Base-by-base conservation (phyloP, 2,797 vertebrate genomes). In the Neopelma chrysocephalum region DNA sequence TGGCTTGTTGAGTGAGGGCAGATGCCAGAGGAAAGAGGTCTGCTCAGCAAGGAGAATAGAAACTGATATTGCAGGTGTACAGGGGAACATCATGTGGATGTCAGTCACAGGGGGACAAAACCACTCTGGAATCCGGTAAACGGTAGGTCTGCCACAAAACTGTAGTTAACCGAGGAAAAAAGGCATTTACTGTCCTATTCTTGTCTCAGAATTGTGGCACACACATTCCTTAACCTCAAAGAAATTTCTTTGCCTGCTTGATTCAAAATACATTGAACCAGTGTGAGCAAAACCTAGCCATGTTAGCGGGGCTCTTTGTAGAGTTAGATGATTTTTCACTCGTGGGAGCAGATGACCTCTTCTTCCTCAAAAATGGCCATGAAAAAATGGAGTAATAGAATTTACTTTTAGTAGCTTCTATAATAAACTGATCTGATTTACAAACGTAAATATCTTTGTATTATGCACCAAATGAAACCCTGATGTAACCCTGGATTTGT, bases 151-250 rank as follows among this genome's bases (percentile, higher is more conserved):
- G 64, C 45, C 64, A 25, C 19, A 45, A 15, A 45, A 7, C n/a
- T 21, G 38, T 29, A 47, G 7, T 31, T 53, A 51, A 45, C 8
- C 66, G 32, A 54, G n/a, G 32, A 47, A 40, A 15, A 8, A 12
- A 70, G 26, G 20, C 0, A 0, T 26, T 70, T 15, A 2, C 11
- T 51, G 23, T 42, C 10, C 3, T 32, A 4, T 26, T 57, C 38
- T 38, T 58, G 11, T 32, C 26, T 75, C 38, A 3, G 8, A 75
- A 40, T 18, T 2, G 19, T 36, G 26, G 12, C 4, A 1, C 25
- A 8, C 2, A 0, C 3, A 3, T 45, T 78, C 62, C 60, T 87
- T 40, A 56, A 2, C 18, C 32, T n/a, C 18, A 11, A 48, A 36
- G 5, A 40, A 31, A 21, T 76, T 29, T 61, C 10, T 61, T 69